Conservation (phyloP, 1,140 invertebrate genomes). For the Drosophila punjabiensis region DNA sequence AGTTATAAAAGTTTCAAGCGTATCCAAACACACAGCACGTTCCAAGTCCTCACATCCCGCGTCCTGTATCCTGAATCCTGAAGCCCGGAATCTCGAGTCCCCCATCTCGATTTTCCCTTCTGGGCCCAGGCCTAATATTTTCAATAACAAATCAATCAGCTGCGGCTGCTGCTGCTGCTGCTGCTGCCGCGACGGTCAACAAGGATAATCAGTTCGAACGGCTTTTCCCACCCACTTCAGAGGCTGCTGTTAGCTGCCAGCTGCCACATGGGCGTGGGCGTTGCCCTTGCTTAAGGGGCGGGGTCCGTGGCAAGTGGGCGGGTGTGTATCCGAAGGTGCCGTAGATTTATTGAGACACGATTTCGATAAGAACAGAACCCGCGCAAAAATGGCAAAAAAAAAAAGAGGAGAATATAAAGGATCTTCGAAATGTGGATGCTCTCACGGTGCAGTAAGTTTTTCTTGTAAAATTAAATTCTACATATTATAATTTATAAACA, state of each 20-base stretch:
- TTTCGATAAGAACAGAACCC: slow-evolving; percentile 70
- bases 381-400: slow-evolving; percentile 33
- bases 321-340: slow-evolving; percentile 52
- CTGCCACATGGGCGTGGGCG: slow-evolving; percentile 22
- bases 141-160: slow-evolving; percentile 83
- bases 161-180: slow-evolving; percentile 62
- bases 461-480: not conserved
- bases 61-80: slow-evolving; percentile 8
- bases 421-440: slow-evolving; percentile 18
- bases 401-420: not conserved
- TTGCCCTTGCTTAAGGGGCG: slow-evolving; percentile 3
- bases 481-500: not conserved
- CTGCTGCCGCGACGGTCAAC: slow-evolving; percentile 65
- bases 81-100: not conserved
- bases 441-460: not conserved
- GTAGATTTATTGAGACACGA: slow-evolving; percentile 80
- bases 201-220: slow-evolving; percentile 75
- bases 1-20: slow-evolving; percentile 83
- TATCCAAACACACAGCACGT: slow-evolving; percentile 74
- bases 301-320: slow-evolving; percentile 31
- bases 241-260: slow-evolving; percentile 32
- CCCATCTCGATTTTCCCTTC: slow-evolving; percentile 18
- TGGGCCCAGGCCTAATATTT: slow-evolving; percentile 73
- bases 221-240: slow-evolving; percentile 33
- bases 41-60: slow-evolving; percentile 16